phyloP scores from a whole-genome alignment of 1,140 invertebrate species.

The Drusus annulatus region DNA sequence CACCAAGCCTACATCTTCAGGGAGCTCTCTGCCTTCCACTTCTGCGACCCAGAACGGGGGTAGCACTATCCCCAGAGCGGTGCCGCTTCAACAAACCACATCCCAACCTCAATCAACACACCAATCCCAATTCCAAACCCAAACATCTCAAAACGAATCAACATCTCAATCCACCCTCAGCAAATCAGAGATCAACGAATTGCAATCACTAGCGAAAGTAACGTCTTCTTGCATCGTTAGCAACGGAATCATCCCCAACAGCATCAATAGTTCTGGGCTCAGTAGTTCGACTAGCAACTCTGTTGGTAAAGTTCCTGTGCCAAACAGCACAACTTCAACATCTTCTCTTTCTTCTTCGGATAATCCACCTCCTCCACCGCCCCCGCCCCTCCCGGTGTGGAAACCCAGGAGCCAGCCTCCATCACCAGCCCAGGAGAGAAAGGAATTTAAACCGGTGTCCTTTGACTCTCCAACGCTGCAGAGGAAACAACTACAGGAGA shows the following conservation, averaged over 20 bases:
- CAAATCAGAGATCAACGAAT: conserved; percentile 6
- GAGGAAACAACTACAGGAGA: conserved; percentile 57
- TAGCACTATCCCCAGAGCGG: not conserved
- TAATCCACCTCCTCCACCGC: conserved; percentile 67
- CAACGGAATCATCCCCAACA: conserved; percentile 60
- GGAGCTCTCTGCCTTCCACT: not conserved
- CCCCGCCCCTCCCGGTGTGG: conserved; percentile 80
- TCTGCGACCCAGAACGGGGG: conserved; percentile 17
- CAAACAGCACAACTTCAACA: not conserved
- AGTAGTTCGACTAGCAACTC: conserved; percentile 41
- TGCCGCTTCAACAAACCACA: not conserved
- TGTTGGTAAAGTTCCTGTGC: not conserved
- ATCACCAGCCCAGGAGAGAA: conserved; percentile 53
- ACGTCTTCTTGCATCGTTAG: conserved; percentile 60
- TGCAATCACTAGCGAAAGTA: conserved; percentile 2
- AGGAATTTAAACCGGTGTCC: conserved; percentile 71
- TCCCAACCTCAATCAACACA: not conserved
- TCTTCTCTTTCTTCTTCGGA: conserved; percentile 53
- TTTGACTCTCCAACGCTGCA: conserved; percentile 73
- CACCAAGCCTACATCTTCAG: conserved; percentile 3
- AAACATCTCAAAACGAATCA: not conserved
- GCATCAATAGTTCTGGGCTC: not conserved
- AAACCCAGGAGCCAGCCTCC: conserved; percentile 71
- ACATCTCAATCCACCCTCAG: not conserved
- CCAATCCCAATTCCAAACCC: conserved; percentile 1